Percentiles rank a stretch among this genome's conserved stretches.
Evolutionary conservation across 2,888 invertebrate genomes (phyloP).

Genomic region (Amiota minor): DNA sequence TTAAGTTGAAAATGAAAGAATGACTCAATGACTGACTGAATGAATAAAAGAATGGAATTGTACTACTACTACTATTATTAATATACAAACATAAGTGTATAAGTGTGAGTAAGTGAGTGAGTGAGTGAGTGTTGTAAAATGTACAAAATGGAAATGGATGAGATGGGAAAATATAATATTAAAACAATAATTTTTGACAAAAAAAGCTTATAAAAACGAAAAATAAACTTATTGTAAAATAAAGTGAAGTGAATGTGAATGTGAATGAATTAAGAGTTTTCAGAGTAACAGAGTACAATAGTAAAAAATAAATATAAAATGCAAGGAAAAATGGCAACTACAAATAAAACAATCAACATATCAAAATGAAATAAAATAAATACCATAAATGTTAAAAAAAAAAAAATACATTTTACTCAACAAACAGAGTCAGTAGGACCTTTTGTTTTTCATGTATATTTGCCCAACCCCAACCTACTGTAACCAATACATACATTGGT

Average conservation of each 20-base stretch:
- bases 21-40: conserved; percentile 6
- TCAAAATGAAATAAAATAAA: conserved; percentile 17
- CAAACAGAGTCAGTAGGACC: background rate
- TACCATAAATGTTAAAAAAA: background rate
- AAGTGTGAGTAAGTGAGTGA: background rate
- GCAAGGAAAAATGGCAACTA: conserved; percentile 9
- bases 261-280: background rate
- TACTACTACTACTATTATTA: too few relatives aligned
- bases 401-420: conserved; percentile 23
- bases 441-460: background rate
- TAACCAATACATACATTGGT: background rate
- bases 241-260: conserved; percentile 16
- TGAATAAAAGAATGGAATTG: background rate
- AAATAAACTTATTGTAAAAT: conserved; percentile 4
- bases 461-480: background rate
- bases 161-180: background rate
- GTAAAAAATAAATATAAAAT: conserved; percentile 9
- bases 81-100: too few relatives aligned
- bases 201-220: conserved; percentile 11
- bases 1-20: conserved; percentile 26
- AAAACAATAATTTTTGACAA: conserved; percentile 26
- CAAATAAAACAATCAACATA: conserved; percentile 17
- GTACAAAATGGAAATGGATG: background rate
- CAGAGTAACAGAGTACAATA: background rate
- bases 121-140: conserved; percentile 14